Evolutionary conservation across 2,888 invertebrate genomes (phyloP), one percentile per base, ranked within the genome.

Genomic region (Biston stratarius): DNA sequence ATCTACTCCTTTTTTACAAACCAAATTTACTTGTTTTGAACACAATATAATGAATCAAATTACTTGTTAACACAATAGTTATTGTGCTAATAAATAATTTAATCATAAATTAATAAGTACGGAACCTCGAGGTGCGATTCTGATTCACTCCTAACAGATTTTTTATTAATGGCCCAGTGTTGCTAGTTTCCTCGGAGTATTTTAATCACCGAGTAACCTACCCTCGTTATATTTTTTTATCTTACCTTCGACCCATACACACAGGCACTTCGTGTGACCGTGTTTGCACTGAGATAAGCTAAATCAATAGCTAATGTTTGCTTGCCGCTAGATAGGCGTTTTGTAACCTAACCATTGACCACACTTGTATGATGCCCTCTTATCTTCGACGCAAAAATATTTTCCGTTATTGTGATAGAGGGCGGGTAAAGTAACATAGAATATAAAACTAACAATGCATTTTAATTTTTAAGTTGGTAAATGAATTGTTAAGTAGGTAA

Each of bases 301-400:
- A 81, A 90, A 89, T 87, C 90, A 93, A 93, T 90, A 93, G 85
- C 51, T 77, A 61, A 33, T 88, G 84, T 92, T 90, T 90, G 81
- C 72, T 70, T 72, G 71, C 73, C 79, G 83, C 81, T 80, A 90
- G 90, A 88, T 89, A 89, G 81, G 77, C 82, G 85, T 87, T 87
- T 90, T 90, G 91, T 90, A 80, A 77, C 48, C 77, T 90, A 80
- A 77, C 48, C 77, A 67, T 80, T 45, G 45, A 45, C 45, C 45
- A 45, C 45, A 88, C 83, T 90, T 90, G 85, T 84, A 44, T 45
- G 42, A 42, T 42, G 14, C 84, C 83, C 75, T 77, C 84, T 86
- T 93, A 92, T 92, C 92, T 90, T 71, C 78, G 65, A 55, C 77
- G 82, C 87, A 89, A 89, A 59, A 76, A 77, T 78, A 36, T 45